phyloP scores from a whole-genome alignment of 2,113 vertebrate genomes.

The Alouatta palliata region DNA sequence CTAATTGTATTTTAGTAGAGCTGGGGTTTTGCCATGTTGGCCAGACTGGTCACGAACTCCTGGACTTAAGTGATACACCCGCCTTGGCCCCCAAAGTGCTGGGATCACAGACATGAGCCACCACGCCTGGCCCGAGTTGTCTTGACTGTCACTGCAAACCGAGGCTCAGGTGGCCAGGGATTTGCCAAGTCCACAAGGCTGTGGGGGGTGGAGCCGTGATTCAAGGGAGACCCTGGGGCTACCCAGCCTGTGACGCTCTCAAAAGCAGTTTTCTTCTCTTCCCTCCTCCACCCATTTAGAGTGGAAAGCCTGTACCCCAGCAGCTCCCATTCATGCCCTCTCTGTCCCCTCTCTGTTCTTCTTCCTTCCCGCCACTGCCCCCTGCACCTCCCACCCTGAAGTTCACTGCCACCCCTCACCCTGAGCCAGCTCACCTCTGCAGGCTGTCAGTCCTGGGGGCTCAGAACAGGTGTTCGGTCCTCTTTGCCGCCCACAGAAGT shows the following conservation, averaged over 20 bases:
- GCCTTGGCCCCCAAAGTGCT: no score
- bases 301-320: neutral
- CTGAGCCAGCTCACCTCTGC: neutral
- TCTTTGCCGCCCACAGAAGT: neutral
- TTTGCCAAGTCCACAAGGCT: neutral
- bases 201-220: neutral
- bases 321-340: neutral
- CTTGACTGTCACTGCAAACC: neutral
- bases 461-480: neutral
- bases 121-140: fast-evolving
- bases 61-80: no score
- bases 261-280: neutral
- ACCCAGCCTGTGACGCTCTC: neutral
- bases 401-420: neutral
- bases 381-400: neutral
- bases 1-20: no score
- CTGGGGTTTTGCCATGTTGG: no score
- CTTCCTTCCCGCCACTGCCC: neutral
- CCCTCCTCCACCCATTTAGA: neutral
- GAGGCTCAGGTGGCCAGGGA: neutral
- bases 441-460: neutral
- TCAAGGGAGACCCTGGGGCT: neutral
- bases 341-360: neutral
- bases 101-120: no score
- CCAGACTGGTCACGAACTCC: no score